Percentiles rank a stretch among this genome's conserved stretches.
These are phyloP conservation scores for Ornithoptera alexandrae DNA, from an alignment of 2,888 invertebrate genomes.

Conservation along the genomic window DNA sequence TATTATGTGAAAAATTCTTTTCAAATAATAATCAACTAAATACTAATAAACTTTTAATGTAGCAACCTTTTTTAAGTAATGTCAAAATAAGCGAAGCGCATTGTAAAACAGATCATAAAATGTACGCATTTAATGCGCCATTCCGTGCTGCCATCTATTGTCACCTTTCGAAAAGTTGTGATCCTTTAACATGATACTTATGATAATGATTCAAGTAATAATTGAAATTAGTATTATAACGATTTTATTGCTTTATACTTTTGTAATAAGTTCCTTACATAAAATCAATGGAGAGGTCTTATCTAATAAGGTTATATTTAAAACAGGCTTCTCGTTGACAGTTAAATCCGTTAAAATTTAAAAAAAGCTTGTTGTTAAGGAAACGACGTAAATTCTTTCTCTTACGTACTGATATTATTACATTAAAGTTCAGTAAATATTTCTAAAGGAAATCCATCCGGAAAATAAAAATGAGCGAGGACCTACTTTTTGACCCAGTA, in stretches of 20 bases:
- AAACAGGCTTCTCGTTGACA: neutral
- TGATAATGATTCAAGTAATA: neutral
- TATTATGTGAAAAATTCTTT: neutral
- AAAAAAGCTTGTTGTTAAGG: neutral
- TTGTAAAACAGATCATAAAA: constrained; percentile 49
- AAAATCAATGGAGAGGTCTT: neutral
- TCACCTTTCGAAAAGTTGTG: neutral
- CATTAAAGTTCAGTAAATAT: no score
- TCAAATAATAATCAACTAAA: neutral
- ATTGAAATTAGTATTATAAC: neutral
- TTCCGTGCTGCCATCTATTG: constrained; percentile 55
- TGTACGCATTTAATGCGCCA: constrained; percentile 53
- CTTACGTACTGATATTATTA: no score
- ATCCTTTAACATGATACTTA: constrained; percentile 8
- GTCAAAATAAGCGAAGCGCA: constrained; percentile 51
- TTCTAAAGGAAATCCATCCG: no score
- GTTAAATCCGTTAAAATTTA: neutral
- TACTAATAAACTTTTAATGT: constrained; percentile 25
- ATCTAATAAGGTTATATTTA: neutral
- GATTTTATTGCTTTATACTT: neutral
- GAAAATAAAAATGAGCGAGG: constrained; percentile 20
- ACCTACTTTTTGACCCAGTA: constrained; percentile 24
- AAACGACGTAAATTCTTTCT: neutral
- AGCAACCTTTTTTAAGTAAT: constrained; percentile 43
- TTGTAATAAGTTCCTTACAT: neutral